phyloP scores from a whole-genome alignment of 2,888 invertebrate genomes.

The Sclerodermus sp. region DNA sequence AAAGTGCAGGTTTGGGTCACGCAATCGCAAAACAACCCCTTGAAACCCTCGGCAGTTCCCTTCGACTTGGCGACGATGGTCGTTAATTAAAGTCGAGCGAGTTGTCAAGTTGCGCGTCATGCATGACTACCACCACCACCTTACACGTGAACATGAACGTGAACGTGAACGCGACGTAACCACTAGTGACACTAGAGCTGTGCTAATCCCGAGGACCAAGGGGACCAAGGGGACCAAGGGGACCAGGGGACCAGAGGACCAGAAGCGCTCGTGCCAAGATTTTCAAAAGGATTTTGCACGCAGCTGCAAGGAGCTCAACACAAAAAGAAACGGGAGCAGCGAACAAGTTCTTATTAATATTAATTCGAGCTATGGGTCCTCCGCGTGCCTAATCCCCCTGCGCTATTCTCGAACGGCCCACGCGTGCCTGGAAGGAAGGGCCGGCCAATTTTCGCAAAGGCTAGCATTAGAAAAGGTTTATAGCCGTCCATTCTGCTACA shows the following conservation, averaged over 20 bases:
- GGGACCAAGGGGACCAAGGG: too few species aligned
- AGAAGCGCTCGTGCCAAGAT: too few species aligned
- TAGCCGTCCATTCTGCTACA: conserved; percentile 7
- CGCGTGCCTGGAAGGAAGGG: conserved; percentile 19
- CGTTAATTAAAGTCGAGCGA: conserved; percentile 30
- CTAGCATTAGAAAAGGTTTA: conserved; percentile 29
- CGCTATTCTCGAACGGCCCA: conserved; percentile 7
- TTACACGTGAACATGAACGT: background rate
- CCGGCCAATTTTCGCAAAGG: conserved; percentile 24
- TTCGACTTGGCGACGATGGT: conserved; percentile 7
- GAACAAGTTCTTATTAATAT: conserved; percentile 23
- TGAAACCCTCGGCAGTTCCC: background rate
- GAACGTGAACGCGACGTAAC: background rate
- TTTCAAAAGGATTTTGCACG: too few species aligned
- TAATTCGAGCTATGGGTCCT: conserved; percentile 13
- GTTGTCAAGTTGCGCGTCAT: conserved; percentile 25
- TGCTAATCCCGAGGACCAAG: too few species aligned
- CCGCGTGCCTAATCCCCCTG: conserved; percentile 10
- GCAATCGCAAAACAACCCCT: conserved; percentile 23
- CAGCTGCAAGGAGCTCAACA: too few species aligned
- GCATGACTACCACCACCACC: conserved; percentile 1
- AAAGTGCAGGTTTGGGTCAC: conserved; percentile 27
- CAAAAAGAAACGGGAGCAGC: background rate
- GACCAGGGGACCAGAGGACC: too few species aligned
- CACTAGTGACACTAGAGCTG: too few species aligned